Percentiles rank a stretch among this genome's conserved stretches.
phyloP scores from a whole-genome alignment of 2,113 vertebrate genomes.

The Pica pica region DNA sequence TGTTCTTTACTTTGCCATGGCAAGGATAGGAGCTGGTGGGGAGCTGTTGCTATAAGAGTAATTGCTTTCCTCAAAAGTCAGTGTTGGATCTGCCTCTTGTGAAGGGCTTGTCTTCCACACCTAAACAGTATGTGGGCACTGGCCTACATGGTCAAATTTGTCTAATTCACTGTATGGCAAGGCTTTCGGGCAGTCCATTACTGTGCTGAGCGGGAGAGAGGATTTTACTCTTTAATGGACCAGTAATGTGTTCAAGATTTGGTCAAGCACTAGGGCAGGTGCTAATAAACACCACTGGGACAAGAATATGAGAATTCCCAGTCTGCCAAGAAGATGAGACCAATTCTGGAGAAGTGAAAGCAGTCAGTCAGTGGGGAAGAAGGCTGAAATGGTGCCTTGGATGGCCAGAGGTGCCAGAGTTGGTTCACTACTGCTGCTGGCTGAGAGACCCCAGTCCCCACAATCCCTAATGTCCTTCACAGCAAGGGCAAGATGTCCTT shows the following conservation, averaged over 20 bases:
- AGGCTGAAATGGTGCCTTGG: not conserved
- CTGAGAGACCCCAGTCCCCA: rapidly evolving
- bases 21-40: not conserved
- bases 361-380: rapidly evolving
- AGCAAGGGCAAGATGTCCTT: not conserved
- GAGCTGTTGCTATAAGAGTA: not conserved
- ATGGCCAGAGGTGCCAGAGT: rapidly evolving
- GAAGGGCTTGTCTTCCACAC: not conserved
- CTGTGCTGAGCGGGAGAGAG: not conserved
- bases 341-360: not conserved
- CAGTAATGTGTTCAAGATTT: not conserved
- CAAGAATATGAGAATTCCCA: not conserved
- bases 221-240: not conserved
- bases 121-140: not conserved
- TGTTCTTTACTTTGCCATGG: not conserved
- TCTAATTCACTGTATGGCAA: not conserved
- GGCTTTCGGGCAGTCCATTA: not conserved
- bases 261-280: not conserved
- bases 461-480: not conserved
- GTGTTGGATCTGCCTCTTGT: not conserved
- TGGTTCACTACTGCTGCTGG: rapidly evolving
- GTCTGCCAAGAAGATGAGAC: not conserved
- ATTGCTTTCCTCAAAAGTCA: not conserved
- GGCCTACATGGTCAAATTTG: not conserved
- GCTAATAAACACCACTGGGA: not conserved